These are phyloP conservation scores for Gymnoscopelus microlampas DNA, from an alignment of 2,797 vertebrate species.

Conservation along the genomic window DNA sequence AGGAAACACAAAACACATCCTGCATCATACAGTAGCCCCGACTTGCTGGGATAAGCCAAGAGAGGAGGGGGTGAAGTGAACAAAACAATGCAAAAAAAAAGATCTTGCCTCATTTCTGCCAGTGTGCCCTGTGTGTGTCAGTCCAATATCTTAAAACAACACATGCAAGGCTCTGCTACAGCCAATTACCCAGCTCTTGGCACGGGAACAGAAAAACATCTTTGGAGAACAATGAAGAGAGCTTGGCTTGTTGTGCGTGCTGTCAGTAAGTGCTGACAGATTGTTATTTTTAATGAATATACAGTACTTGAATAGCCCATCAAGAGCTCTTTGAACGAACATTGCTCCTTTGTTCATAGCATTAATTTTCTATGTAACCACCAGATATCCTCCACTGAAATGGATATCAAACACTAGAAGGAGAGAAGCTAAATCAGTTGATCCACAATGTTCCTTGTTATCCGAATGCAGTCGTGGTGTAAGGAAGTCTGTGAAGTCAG, in stretches of 20 bases:
- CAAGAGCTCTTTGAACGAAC: constrained; percentile 82
- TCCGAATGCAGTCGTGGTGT: constrained; percentile 35
- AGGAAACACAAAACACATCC: constrained; percentile 75
- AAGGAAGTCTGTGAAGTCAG: constrained; percentile 23
- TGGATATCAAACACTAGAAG: constrained; percentile 59
- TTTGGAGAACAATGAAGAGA: constrained; percentile 82
- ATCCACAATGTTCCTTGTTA: constrained; percentile 42
- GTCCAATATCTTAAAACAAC: constrained; percentile 87
- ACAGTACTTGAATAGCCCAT: constrained; percentile 83
- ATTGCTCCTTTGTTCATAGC: constrained; percentile 78
- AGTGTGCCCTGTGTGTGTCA: constrained; percentile 81
- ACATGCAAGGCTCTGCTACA: constrained; percentile 82
- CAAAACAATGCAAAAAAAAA: not conserved
- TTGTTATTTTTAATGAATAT: constrained; percentile 88
- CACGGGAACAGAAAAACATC: constrained; percentile 80
- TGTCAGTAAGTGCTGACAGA: constrained; percentile 85
- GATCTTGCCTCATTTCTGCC: constrained; percentile 76
- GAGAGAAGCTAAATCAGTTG: constrained; percentile 53
- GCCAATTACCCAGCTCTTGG: constrained; percentile 86
- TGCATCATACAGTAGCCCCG: constrained; percentile 61
- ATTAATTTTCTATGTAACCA: constrained; percentile 78
- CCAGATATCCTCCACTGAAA: constrained; percentile 68
- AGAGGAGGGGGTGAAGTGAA: constrained; percentile 29
- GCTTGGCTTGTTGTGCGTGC: constrained; percentile 79
- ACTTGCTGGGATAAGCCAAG: constrained; percentile 64